phyloP scores from a whole-genome alignment of 2,888 invertebrate genomes.

The Dynastes grantii region DNA sequence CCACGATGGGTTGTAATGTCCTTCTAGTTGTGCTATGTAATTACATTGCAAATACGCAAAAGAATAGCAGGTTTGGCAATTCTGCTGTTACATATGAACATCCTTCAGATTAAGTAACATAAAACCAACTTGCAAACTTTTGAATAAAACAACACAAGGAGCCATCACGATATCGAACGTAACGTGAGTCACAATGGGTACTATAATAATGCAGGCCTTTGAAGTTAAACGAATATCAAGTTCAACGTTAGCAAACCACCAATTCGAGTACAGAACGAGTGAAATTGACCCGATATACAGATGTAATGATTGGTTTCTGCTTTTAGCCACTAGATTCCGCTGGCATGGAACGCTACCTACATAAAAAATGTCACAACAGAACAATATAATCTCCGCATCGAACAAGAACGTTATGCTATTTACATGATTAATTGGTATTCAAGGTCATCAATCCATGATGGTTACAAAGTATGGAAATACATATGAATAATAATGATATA shows the following conservation, averaged over 20 bases:
- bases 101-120: neutral
- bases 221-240: constrained; percentile 15
- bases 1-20: neutral
- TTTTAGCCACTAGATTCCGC: constrained; percentile 71
- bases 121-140: too few relatives aligned
- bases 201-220: neutral
- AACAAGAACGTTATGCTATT: constrained; percentile 69
- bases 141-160: neutral
- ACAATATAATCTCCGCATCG: constrained; percentile 64
- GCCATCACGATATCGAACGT: neutral
- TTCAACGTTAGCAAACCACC: constrained; percentile 24
- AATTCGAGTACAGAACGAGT: constrained; percentile 26
- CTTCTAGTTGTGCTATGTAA: neutral
- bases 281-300: constrained; percentile 26
- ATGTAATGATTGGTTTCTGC: constrained; percentile 59
- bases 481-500: constrained; percentile 19
- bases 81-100: neutral
- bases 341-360: constrained; percentile 54
- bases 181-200: neutral
- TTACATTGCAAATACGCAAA: neutral
- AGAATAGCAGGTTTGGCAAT: neutral
- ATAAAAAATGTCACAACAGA: constrained; percentile 64
- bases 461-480: constrained; percentile 15
- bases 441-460: constrained; percentile 48
- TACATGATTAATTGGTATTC: constrained; percentile 62